Conservation (phyloP, 1,140 invertebrate genomes). For the Philotrypesis tridentata region DNA sequence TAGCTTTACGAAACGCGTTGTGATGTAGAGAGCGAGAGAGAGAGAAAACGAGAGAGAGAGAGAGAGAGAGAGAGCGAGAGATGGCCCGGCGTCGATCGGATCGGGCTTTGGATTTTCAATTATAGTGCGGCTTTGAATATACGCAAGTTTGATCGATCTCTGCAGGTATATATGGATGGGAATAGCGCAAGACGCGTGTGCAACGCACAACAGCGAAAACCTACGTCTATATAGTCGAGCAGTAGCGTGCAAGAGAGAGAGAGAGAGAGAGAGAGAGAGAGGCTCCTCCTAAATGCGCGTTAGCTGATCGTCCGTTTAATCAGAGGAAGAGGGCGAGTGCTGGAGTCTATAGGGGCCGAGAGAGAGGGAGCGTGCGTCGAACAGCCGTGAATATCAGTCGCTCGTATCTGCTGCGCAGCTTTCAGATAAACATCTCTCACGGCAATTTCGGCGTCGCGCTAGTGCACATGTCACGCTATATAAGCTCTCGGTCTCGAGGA, state of each 20-base stretch:
- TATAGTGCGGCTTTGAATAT: conserved; percentile 22
- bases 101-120: conserved; percentile 33
- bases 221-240: background rate
- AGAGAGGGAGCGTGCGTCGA: conserved; percentile 61
- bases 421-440: conserved; percentile 67
- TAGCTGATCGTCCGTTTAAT: conserved; percentile 62
- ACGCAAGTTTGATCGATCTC: conserved; percentile 46
- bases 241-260: too few species aligned
- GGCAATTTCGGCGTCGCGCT: conserved; percentile 68
- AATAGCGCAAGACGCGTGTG: background rate
- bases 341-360: conserved; percentile 52
- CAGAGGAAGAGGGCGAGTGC: too few species aligned
- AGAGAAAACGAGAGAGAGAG: too few species aligned
- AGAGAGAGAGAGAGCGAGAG: too few species aligned
- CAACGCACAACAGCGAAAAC: background rate
- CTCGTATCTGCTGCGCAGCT: conserved; percentile 57
- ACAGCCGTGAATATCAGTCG: conserved; percentile 68
- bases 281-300: background rate
- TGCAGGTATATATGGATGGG: background rate
- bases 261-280: background rate
- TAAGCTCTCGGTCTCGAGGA: conserved; percentile 27
- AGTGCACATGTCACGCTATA: conserved; percentile 68
- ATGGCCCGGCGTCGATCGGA: conserved; percentile 20
- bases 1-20: background rate
- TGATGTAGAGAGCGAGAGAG: too few species aligned